Conservation (phyloP, 2,888 invertebrate species). For the Stenodera caucasica region DNA sequence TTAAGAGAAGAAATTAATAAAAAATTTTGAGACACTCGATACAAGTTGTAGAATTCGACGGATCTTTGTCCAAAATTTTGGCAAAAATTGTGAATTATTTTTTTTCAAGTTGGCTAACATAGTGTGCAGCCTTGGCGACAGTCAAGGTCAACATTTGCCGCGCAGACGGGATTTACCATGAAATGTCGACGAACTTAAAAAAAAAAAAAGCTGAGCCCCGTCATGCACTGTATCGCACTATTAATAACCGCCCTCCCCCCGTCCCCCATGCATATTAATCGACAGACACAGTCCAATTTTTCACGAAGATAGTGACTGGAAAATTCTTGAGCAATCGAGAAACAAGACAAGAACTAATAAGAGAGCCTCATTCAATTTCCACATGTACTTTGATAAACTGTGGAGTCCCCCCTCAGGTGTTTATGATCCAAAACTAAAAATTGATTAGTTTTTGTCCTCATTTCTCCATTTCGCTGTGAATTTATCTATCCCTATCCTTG, state of each 20-base stretch:
- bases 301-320: no score
- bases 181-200: slow-evolving; percentile 38
- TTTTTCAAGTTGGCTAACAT: not conserved
- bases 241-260: no score
- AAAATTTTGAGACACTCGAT: no score
- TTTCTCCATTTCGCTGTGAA: no score
- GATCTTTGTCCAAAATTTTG: not conserved
- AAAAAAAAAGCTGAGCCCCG: slow-evolving; percentile 16
- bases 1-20: no score
- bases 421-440: no score
- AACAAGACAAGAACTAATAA: no score
- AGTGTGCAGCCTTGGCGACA: slow-evolving; percentile 34
- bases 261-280: slow-evolving; percentile 32
- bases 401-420: no score
- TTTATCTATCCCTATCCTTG: slow-evolving; percentile 29
- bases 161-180: slow-evolving; percentile 33
- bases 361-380: no score
- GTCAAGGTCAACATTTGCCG: slow-evolving; percentile 33
- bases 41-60: not conserved
- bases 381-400: no score
- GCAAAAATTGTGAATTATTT: slow-evolving; percentile 12
- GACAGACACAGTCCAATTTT: slow-evolving; percentile 23
- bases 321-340: no score
- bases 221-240: slow-evolving; percentile 41
- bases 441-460: not conserved